These are phyloP conservation scores for Varanus komodoensis DNA, from an alignment of 2,113 vertebrate genomes.

Conservation along the genomic window DNA sequence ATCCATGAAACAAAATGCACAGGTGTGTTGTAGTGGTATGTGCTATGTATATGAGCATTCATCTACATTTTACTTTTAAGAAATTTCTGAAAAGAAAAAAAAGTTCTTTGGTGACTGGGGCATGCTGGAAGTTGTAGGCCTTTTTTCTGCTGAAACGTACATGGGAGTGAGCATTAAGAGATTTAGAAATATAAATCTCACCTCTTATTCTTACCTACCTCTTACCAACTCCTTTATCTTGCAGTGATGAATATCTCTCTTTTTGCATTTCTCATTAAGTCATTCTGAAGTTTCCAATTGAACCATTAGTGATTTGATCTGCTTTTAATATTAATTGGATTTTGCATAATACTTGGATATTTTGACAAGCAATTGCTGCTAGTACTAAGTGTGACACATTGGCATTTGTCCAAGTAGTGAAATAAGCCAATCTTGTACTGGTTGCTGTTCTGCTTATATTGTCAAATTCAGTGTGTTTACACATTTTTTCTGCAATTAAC, in stretches of 20 bases:
- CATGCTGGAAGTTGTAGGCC: no score
- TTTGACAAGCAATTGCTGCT: neutral
- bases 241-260: neutral
- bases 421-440: neutral
- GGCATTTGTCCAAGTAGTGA: neutral
- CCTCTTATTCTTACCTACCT: no score
- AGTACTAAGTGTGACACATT: neutral
- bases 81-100: neutral
- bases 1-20: neutral
- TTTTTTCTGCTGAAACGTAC: no score
- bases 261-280: neutral
- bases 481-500: neutral
- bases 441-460: neutral
- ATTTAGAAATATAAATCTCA: no score
- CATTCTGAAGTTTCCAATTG: neutral
- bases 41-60: neutral
- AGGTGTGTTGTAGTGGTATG: neutral
- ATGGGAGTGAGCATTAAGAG: no score
- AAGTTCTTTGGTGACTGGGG: no score
- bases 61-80: neutral
- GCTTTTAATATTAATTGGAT: constrained; percentile 15
- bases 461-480: neutral
- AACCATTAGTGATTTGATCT: neutral
- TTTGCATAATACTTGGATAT: constrained; percentile 22
- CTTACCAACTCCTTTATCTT: neutral